Conservation (phyloP, 1,140 invertebrate genomes). For the Tetramorium simillimum region DNA sequence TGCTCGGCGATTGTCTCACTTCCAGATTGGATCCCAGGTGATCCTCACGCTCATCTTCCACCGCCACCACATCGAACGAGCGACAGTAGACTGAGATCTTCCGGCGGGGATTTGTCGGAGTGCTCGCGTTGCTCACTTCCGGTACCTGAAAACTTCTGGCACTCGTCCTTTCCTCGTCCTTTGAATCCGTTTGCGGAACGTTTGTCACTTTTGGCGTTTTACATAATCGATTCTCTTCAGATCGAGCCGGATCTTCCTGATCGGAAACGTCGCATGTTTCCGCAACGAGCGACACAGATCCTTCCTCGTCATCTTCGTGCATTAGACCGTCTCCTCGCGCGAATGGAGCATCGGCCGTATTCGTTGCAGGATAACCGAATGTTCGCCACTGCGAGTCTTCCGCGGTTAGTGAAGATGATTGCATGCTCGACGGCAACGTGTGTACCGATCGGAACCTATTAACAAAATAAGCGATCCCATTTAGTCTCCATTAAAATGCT, state of each 20-base stretch:
- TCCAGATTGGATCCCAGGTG: not conserved
- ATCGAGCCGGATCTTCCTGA: not conserved
- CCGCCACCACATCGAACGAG: conserved; percentile 71
- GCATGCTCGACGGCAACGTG: not conserved
- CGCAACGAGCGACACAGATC: not conserved
- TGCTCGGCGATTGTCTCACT: conserved; percentile 26
- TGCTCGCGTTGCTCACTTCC: conserved; percentile 1
- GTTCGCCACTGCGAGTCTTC: not conserved
- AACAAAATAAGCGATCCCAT: not conserved
- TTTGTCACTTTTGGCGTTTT: not conserved
- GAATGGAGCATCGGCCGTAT: not conserved
- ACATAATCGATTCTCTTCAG: not conserved
- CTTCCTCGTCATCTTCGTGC: not conserved
- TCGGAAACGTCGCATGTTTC: not conserved
- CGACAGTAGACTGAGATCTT: conserved; percentile 76
- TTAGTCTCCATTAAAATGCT: not conserved
- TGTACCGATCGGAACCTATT: conserved; percentile 13
- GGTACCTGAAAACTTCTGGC: not conserved
- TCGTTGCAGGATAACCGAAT: not conserved
- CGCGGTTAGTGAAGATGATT: not conserved
- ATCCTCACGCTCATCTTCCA: conserved; percentile 34
- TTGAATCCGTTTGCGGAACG: not conserved
- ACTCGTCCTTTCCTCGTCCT: not conserved
- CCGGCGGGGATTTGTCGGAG: conserved; percentile 58
- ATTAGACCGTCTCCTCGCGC: conserved; percentile 6